Evolutionary conservation across 2,888 invertebrate genomes (phyloP), one percentile per base, ranked within the genome.

Genomic region (Polymixis flavicincta): DNA sequence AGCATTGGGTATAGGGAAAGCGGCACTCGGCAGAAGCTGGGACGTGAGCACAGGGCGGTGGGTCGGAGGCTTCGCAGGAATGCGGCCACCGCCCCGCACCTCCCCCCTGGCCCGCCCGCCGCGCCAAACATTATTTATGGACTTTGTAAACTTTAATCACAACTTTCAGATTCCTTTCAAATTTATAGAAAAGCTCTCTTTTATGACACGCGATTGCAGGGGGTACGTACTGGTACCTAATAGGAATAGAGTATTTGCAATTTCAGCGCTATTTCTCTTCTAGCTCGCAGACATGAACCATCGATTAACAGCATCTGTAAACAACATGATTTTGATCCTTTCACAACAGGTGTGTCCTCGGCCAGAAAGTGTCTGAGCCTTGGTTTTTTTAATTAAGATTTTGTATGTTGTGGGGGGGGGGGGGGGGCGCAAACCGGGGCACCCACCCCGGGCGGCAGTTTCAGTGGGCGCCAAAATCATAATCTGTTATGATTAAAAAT

Each of bases 51-150:
- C 82, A 84, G 84, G 84, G 87, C 90, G 90, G 90, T 89, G 90
- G 93, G 93, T 92, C 92, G 93, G 93, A 94, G 94, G 95, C 93
- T 94, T 87, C 92, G 92, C 88, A 94, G 95, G 96, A 96, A 96
- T 96, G 96, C 94, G 94, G 93, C 94, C 94, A 93, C 92, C 90
- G n/a, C 93, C 93, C 74, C 83, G 76, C 84, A 14, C 79, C 76
- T 73, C 78, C 68, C 75, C 74, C 64, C 59, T 66, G 74, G 74
- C 79, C 74, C 75, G 78, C 71, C 77, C 80, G 85, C 80, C 71
- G 78, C 83, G 80, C 85, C 80, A 71, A 80, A 82, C 80, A 82
- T 85, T 85, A 84, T 87, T 87, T 88, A 88, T 83, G 87, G 78
- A 76, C 79, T 80, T 79, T 69, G 82, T 76, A 82, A 87, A 85